A percentile compares a stretch with the other conserved stretches of the same genome.
Evolutionary conservation across 1,140 invertebrate genomes (phyloP).

Genomic region (Drosophila tristis): DNA sequence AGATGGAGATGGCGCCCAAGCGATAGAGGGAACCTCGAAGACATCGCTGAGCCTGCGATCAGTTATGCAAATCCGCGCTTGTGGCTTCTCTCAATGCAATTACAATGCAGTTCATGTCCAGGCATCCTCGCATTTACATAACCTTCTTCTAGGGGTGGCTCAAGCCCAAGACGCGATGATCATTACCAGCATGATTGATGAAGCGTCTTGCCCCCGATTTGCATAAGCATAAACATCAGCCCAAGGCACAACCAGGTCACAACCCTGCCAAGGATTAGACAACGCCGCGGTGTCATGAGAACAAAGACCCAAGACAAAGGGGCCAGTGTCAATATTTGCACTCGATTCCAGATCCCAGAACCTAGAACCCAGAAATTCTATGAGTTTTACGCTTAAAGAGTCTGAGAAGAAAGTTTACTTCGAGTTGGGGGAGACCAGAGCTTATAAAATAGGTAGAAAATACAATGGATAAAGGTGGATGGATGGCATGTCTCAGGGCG

Average conservation of each 20-base stretch:
- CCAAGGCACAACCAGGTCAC: constrained; percentile 1
- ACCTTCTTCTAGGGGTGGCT: constrained; percentile 17
- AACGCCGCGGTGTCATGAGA: constrained; percentile 47
- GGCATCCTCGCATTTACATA: constrained; percentile 30
- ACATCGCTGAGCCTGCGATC: not conserved
- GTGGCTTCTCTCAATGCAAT: constrained; percentile 42
- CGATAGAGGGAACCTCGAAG: constrained; percentile 9
- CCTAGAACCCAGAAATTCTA: not conserved
- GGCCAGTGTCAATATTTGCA: constrained; percentile 57
- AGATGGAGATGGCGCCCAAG: constrained; percentile 55
- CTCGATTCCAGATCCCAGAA: constrained; percentile 3
- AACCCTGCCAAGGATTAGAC: constrained; percentile 36
- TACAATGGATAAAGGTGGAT: not conserved
- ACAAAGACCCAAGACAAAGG: constrained; percentile 45
- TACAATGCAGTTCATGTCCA: constrained; percentile 67
- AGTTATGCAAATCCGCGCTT: constrained; percentile 56
- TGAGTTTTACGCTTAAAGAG: not conserved
- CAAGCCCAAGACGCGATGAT: constrained; percentile 37
- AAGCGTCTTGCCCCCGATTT: constrained; percentile 46
- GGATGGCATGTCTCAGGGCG: constrained; percentile 16
- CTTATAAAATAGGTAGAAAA: constrained; percentile 16
- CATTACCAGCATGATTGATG: constrained; percentile 69
- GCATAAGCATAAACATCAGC: constrained; percentile 37
- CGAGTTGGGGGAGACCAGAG: not conserved
- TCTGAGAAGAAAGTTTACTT: constrained; percentile 13